These are phyloP conservation scores for Sclerodermus sp. DNA, from an alignment of 2,888 invertebrate species.

Conservation along the genomic window DNA sequence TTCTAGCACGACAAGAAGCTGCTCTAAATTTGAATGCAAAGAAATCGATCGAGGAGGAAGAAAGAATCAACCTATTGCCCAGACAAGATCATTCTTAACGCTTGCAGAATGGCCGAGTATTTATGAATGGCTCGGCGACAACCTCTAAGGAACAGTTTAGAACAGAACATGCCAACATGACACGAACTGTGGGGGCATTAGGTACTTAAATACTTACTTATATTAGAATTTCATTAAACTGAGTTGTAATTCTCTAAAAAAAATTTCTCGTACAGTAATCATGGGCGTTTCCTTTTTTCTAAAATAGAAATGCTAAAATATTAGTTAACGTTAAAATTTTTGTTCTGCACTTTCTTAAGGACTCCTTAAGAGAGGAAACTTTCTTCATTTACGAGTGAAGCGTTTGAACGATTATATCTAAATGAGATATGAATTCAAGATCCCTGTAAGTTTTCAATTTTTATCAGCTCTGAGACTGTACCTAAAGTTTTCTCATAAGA, in stretches of 20 bases:
- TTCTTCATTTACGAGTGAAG: too few relatives aligned
- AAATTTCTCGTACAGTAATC: constrained; percentile 2
- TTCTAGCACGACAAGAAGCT: constrained; percentile 35
- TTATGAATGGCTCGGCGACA: constrained; percentile 27
- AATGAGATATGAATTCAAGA: constrained; percentile 7
- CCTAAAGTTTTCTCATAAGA: constrained; percentile 21
- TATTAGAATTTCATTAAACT: constrained; percentile 4
- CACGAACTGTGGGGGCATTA: constrained; percentile 35
- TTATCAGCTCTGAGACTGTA: constrained; percentile 26
- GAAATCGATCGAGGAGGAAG: constrained; percentile 40
- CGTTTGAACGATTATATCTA: neutral
- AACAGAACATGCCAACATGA: constrained; percentile 40
- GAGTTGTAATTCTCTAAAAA: neutral
- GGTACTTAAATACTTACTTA: constrained; percentile 43
- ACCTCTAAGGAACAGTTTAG: constrained; percentile 26
- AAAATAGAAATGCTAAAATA: neutral
- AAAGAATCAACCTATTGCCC: constrained; percentile 44
- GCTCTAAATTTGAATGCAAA: constrained; percentile 31
- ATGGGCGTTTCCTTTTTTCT: constrained; percentile 1
- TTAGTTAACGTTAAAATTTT: too few relatives aligned
- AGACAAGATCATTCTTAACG: constrained; percentile 50
- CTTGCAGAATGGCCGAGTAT: constrained; percentile 41
- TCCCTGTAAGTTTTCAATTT: constrained; percentile 14
- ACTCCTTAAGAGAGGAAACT: too few relatives aligned
- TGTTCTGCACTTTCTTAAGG: too few relatives aligned